Evolutionary conservation across 92 coral and sea anemone species (phyloP).

Genomic region (Zoanthus solanderi): DNA sequence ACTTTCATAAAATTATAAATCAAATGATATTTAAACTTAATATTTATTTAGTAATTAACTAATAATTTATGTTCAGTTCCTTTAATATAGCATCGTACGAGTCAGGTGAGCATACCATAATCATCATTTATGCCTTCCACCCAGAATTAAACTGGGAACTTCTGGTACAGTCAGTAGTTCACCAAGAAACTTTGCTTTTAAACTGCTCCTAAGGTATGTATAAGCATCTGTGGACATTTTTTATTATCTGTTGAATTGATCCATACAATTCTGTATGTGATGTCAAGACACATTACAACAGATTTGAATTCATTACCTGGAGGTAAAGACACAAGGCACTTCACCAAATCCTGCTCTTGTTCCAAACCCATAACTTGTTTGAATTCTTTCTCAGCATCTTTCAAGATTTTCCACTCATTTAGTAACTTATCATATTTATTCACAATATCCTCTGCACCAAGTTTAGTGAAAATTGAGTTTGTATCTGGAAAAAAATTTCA

Average conservation of each 20-base stretch:
- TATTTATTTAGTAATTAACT: no score
- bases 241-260: neutral
- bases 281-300: neutral
- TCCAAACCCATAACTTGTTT: slow-evolving; percentile 92
- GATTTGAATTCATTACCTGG: slow-evolving; percentile 71
- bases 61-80: no score
- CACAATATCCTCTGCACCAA: slow-evolving; percentile 95
- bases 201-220: no score
- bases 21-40: no score
- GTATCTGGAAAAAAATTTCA: slow-evolving; percentile 68
- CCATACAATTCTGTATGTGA: neutral
- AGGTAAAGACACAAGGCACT: slow-evolving; percentile 85
- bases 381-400: slow-evolving; percentile 89
- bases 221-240: no score
- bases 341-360: slow-evolving; percentile 79
- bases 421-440: slow-evolving; percentile 80
- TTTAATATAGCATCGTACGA: no score
- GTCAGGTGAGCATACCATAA: no score
- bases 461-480: slow-evolving; percentile 81
- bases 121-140: no score
- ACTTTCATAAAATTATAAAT: no score
- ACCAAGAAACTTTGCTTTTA: no score
- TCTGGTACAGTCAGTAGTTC: no score
- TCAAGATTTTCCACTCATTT: slow-evolving; percentile 88
- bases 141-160: no score